phyloP scores from a whole-genome alignment of 2,113 vertebrate species.

The Plectropomus leopardus region DNA sequence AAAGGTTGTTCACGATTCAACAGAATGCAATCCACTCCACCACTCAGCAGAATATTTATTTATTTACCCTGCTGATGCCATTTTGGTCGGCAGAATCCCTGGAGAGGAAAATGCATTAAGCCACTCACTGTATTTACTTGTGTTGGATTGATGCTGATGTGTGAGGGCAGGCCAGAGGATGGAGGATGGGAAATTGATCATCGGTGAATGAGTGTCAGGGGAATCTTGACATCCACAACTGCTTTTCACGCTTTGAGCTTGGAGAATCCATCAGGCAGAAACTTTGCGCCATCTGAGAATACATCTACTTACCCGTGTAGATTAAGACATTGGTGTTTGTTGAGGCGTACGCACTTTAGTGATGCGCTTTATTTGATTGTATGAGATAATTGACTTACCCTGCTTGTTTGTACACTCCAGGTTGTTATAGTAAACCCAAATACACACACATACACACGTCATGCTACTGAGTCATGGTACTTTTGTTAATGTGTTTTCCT shows the following conservation, averaged over 20 bases:
- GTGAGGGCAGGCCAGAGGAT: constrained; percentile 67
- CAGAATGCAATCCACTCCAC: constrained; percentile 54
- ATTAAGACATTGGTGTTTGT: constrained; percentile 59
- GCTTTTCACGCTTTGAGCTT: constrained; percentile 73
- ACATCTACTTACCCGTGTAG: constrained; percentile 54
- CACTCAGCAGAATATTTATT: constrained; percentile 68
- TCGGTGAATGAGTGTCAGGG: constrained; percentile 76
- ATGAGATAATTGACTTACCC: constrained; percentile 47
- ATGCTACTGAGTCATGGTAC: neutral
- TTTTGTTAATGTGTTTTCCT: neutral
- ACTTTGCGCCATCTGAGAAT: constrained; percentile 57
- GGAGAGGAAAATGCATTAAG: constrained; percentile 80
- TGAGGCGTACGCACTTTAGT: constrained; percentile 1
- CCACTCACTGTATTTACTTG: constrained; percentile 80
- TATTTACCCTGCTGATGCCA: constrained; percentile 65
- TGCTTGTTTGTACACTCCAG: constrained; percentile 22
- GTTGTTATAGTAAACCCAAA: constrained; percentile 17
- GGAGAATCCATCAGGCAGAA: constrained; percentile 68
- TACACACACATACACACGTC: neutral
- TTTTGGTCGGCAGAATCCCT: constrained; percentile 67
- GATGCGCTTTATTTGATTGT: constrained; percentile 49
- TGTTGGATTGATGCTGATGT: constrained; percentile 76
- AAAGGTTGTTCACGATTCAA: constrained; percentile 45
- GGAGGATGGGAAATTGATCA: constrained; percentile 82
- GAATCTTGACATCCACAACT: constrained; percentile 72